These are phyloP conservation scores for Protonemura montana DNA, from an alignment of 2,888 invertebrate species.

Conservation along the genomic window DNA sequence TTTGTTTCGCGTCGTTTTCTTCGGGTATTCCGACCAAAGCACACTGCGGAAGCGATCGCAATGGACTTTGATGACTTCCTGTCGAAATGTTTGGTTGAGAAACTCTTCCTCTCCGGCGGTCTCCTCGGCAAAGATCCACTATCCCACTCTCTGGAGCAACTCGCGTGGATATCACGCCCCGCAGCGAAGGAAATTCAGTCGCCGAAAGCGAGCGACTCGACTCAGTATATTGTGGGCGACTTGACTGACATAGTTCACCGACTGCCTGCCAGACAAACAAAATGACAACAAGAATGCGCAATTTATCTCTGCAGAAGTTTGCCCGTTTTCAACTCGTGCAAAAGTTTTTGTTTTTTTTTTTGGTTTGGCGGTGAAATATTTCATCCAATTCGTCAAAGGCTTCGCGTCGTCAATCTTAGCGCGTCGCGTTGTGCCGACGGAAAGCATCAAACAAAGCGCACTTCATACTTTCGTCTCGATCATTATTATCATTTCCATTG, in stretches of 20 bases:
- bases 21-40: background rate
- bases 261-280: conserved; percentile 31
- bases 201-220: background rate
- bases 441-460: conserved; percentile 30
- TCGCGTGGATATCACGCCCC: background rate
- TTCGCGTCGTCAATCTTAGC: background rate
- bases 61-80: conserved; percentile 18
- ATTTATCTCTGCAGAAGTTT: conserved; percentile 28
- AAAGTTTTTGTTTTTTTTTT: conserved; percentile 24
- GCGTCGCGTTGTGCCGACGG: background rate
- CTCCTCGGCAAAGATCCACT: background rate
- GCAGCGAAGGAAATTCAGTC: background rate
- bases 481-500: conserved; percentile 3
- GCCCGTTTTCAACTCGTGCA: conserved; percentile 31
- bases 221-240: background rate
- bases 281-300: conserved; percentile 30
- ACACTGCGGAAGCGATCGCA: background rate
- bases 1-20: background rate
- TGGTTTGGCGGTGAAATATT: background rate
- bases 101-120: background rate
- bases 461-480: background rate
- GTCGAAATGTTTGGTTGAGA: background rate
- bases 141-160: background rate
- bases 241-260: background rate
- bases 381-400: conserved; percentile 34